A percentile compares a stretch with the other conserved stretches of the same genome.
phyloP scores from a whole-genome alignment of 2,888 invertebrate genomes.

The Thecophora atra region DNA sequence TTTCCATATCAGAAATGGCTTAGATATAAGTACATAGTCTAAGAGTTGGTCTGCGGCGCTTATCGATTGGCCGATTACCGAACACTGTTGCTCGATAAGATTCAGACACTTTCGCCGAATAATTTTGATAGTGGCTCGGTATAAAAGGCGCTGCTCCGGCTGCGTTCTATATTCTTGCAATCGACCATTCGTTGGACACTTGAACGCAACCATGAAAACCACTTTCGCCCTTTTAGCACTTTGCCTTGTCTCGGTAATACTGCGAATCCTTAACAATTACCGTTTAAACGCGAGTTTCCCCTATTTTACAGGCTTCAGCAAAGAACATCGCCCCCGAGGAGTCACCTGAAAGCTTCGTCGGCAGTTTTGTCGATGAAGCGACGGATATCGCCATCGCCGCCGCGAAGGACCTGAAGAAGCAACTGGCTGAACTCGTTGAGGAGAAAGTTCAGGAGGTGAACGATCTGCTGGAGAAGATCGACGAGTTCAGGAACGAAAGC shows the following conservation, averaged over 20 bases:
- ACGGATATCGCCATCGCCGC: slow-evolving; percentile 46
- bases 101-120: too few relatives aligned
- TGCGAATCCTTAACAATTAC: too few relatives aligned
- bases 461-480: slow-evolving; percentile 52
- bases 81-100: too few relatives aligned
- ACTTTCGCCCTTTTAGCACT: slow-evolving; percentile 36
- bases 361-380: slow-evolving; percentile 40
- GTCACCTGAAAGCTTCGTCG: slow-evolving; percentile 43
- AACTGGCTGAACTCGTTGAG: slow-evolving; percentile 52
- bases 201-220: slow-evolving; percentile 45
- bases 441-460: too few relatives aligned
- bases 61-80: too few relatives aligned
- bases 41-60: too few relatives aligned
- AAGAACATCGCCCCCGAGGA: slow-evolving; percentile 36
- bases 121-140: too few relatives aligned
- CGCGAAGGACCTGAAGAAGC: slow-evolving; percentile 46
- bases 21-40: too few relatives aligned
- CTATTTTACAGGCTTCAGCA: slow-evolving; percentile 36
- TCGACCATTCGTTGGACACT: too few relatives aligned
- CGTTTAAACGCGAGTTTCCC: too few relatives aligned
- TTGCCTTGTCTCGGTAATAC: slow-evolving; percentile 39
- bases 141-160: slow-evolving; percentile 1
- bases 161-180: background rate
- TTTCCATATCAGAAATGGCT: too few relatives aligned
- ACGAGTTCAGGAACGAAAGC: slow-evolving; percentile 48